phyloP scores from a whole-genome alignment of 2,113 vertebrate genomes.

The Callionymus lyra region DNA sequence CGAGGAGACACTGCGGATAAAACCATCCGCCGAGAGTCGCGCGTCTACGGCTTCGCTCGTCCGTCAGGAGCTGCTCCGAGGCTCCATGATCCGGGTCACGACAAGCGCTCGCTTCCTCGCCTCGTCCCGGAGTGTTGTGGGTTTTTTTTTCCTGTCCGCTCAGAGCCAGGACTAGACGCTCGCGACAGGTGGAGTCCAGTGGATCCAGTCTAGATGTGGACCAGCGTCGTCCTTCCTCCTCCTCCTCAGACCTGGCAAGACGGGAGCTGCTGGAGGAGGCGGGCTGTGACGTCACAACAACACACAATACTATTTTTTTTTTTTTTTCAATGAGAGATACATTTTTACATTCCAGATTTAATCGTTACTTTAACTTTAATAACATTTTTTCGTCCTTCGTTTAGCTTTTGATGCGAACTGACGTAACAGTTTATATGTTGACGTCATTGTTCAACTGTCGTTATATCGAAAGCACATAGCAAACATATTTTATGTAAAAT shows the following conservation, averaged over 20 bases:
- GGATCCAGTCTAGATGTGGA: constrained; percentile 16
- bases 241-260: constrained; percentile 5
- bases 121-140: background rate
- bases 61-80: no score
- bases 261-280: constrained; percentile 10
- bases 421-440: no score
- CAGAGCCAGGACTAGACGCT: constrained; percentile 5
- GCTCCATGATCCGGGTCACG: background rate
- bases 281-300: constrained; percentile 5
- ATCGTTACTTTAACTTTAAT: no score
- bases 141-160: no score
- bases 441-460: no score
- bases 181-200: constrained; percentile 48
- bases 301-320: background rate
- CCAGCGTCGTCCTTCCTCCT: constrained; percentile 6
- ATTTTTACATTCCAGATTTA: no score
- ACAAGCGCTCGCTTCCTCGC: background rate
- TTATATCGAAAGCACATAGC: no score
- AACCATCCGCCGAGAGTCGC: constrained; percentile 29
- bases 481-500: no score
- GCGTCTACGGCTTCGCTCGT: constrained; percentile 2
- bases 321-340: no score
- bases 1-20: constrained; percentile 41
- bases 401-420: no score
- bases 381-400: no score